Evolutionary conservation across 2,888 invertebrate genomes (phyloP).

Genomic region (Tipula vernalis): DNA sequence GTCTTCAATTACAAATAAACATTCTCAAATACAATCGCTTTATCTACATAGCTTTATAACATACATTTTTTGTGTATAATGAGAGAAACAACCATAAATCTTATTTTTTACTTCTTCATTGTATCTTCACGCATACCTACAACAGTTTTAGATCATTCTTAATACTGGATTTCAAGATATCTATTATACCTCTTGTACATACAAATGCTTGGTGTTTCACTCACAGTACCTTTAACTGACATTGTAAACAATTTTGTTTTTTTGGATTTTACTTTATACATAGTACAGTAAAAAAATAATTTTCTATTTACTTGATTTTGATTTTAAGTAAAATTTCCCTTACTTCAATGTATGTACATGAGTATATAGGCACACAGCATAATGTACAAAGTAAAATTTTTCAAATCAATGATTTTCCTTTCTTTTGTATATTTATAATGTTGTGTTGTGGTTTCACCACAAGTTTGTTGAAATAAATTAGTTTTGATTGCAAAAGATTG

Average conservation of each 20-base stretch:
- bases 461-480: background rate
- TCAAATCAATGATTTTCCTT: background rate
- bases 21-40: background rate
- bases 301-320: background rate
- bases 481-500: background rate
- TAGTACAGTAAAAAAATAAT: background rate
- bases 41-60: background rate
- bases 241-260: background rate
- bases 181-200: background rate
- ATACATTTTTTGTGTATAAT: background rate
- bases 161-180: background rate
- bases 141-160: background rate
- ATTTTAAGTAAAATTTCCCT: background rate
- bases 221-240: background rate
- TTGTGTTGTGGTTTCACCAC: background rate
- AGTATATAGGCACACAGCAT: background rate
- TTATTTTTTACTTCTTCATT: background rate
- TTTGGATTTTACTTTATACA: background rate
- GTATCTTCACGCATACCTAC: background rate
- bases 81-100: background rate
- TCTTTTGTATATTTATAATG: background rate
- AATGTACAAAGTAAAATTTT: background rate
- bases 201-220: background rate
- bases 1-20: background rate
- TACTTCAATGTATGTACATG: background rate